A percentile compares a stretch with the other conserved stretches of the same genome.
Evolutionary conservation across 2,888 invertebrate genomes (phyloP).

Genomic region (Melanophora roralis): DNA sequence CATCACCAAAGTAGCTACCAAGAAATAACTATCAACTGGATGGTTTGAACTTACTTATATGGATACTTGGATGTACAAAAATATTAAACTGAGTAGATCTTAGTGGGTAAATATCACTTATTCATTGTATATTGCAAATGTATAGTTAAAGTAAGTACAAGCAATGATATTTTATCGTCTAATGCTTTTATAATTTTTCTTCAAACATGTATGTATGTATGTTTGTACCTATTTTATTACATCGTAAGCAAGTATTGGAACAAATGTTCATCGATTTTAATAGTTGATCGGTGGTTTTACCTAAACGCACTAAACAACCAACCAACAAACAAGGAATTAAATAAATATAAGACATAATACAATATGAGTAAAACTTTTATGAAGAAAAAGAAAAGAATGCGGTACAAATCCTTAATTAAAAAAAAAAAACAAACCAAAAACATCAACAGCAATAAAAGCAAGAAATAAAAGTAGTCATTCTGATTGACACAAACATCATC

Average conservation of each 20-base stretch:
- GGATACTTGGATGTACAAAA: neutral
- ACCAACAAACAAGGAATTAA: neutral
- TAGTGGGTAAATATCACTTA: neutral
- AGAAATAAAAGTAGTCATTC: constrained; percentile 41
- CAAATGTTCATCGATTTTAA: neutral
- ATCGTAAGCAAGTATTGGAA: neutral
- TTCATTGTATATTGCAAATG: neutral
- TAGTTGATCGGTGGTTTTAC: constrained; percentile 23
- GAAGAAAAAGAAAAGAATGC: constrained; percentile 53
- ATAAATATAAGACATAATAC: constrained; percentile 6
- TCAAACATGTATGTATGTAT: no score
- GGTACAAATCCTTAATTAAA: constrained; percentile 61
- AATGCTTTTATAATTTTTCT: constrained; percentile 8
- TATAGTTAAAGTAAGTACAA: constrained; percentile 7
- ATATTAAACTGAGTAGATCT: neutral
- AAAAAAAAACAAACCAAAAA: constrained; percentile 14
- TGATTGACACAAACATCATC: constrained; percentile 53
- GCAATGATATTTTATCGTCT: constrained; percentile 38
- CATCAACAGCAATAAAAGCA: constrained; percentile 7
- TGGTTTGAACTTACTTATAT: neutral
- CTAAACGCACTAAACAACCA: constrained; percentile 25
- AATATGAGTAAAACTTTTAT: neutral
- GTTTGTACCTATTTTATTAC: constrained; percentile 18
- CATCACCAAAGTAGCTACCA: constrained; percentile 17
- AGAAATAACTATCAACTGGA: constrained; percentile 7